Base-by-base conservation (phyloP, 1,140 invertebrate species). In the Myzus persicae region DNA sequence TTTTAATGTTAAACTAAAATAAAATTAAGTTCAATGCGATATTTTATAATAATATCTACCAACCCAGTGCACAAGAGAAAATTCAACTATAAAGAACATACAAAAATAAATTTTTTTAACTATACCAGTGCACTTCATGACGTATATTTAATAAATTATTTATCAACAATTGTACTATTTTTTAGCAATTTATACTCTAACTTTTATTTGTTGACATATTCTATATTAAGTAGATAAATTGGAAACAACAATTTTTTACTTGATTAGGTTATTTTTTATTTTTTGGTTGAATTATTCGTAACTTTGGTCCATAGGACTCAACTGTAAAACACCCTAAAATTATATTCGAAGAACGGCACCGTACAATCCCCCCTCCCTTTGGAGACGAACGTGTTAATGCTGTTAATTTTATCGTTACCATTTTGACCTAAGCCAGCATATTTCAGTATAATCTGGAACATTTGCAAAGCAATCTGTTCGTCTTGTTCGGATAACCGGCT, bases 401-500 rank as follows among this genome's bases (percentile, higher is more conserved):
- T 5, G 40, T 26, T 42, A 40, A 51, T 82, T 26, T 48, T 76
- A 54, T 88, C 14, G 93, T 94, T 94, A 95, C 96, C 97, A 94
- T 97, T 97, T 95, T 97, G 96, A 91, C 97, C 97, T n/a, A 98
- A 95, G 31, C 98, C 98, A 87, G 98, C 97, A 95, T 98, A 98
- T 1, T 97, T 97, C 14, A 99, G 94, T 94, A 97, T 96, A 26
- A 96, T 95, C 93, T 97, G 96, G 94, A 98, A 98, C 93, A 98
- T 97, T 95, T 97, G 97, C 85, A 99, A 95, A 94, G 98, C 97
- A 31, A 97, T 96, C 94, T 98, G 97, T 95, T 99, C 98, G 94
- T 98, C 98, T 14, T 97, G 96, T 94, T 99, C 98, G n/a, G 97
- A 96, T 85, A 99, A 96, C 94, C 97, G 97, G 85, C 97, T 97